Evolutionary conservation across 2,888 invertebrate species (phyloP).

Genomic region (Drosophila nr. perissopoda): DNA sequence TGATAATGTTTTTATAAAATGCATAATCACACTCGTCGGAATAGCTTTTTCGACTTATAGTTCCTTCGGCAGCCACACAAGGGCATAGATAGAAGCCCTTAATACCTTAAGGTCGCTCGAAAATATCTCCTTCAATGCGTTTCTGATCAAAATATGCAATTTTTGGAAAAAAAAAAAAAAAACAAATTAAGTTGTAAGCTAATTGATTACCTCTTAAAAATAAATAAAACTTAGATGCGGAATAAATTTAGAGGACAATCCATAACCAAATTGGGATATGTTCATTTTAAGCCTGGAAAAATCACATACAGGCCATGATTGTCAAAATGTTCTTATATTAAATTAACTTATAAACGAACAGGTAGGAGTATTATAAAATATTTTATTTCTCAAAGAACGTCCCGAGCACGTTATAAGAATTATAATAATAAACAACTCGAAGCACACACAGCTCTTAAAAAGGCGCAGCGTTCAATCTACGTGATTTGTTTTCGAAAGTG

Average conservation of each 20-base stretch:
- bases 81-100: background rate
- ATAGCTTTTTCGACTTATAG: no score
- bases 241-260: background rate
- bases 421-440: constrained; percentile 31
- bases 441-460: constrained; percentile 8
- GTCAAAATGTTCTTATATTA: constrained; percentile 1
- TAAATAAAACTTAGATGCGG: background rate
- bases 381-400: constrained; percentile 4
- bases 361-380: background rate
- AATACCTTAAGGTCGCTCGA: background rate
- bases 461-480: constrained; percentile 46
- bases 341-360: background rate
- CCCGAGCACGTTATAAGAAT: constrained; percentile 1
- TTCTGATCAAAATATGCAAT: no score
- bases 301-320: background rate
- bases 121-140: no score
- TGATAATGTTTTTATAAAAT: no score
- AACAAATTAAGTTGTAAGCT: background rate
- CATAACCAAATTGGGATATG: background rate
- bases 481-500: constrained; percentile 74
- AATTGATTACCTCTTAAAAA: background rate
- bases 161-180: background rate
- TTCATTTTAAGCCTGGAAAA: background rate
- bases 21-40: no score
- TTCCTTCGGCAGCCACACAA: no score